Evolutionary conservation across 2,797 vertebrate species (phyloP).

Genomic region (Erpetoichthys calabaricus): DNA sequence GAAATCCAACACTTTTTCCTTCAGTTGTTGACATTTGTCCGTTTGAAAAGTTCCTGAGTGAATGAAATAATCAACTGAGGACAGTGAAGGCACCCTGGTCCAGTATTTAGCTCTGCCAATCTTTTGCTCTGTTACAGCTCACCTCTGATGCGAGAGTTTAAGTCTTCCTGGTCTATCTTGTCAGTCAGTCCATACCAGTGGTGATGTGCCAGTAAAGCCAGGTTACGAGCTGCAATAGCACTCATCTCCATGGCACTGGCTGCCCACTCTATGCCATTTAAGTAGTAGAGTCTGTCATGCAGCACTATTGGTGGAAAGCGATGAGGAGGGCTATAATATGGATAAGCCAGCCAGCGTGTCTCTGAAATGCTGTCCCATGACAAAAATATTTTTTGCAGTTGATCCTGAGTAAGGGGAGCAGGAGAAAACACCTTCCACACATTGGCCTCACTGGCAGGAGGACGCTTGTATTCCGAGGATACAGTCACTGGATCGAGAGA

Average conservation of each 20-base stretch:
- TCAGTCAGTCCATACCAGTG: slow-evolving; percentile 53
- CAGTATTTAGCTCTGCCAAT: no score
- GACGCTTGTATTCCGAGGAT: slow-evolving; percentile 29
- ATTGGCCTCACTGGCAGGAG: slow-evolving; percentile 28
- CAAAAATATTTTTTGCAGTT: slow-evolving; percentile 60
- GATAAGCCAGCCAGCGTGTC: slow-evolving; percentile 71
- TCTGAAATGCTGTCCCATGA: slow-evolving; percentile 53
- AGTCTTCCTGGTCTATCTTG: slow-evolving; percentile 72
- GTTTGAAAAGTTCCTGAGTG: no score
- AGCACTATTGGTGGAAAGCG: slow-evolving; percentile 63
- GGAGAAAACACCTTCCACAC: slow-evolving; percentile 79
- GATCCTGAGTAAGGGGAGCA: slow-evolving; percentile 45
- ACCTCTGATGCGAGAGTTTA: slow-evolving; percentile 65
- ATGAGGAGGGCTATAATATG: slow-evolving; percentile 52
- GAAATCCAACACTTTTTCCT: no score
- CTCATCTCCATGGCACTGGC: slow-evolving; percentile 90
- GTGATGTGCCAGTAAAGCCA: slow-evolving; percentile 71
- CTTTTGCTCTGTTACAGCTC: slow-evolving; percentile 52
- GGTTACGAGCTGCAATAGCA: slow-evolving; percentile 67
- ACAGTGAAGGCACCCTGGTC: no score
- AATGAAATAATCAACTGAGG: no score
- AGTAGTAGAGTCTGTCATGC: slow-evolving; percentile 67
- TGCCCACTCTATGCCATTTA: slow-evolving; percentile 67
- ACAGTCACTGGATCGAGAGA: slow-evolving; percentile 45
- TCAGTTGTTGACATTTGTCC: no score